These are phyloP conservation scores for Eupithecia vulgata DNA, from an alignment of 2,888 invertebrate species.

Conservation along the genomic window DNA sequence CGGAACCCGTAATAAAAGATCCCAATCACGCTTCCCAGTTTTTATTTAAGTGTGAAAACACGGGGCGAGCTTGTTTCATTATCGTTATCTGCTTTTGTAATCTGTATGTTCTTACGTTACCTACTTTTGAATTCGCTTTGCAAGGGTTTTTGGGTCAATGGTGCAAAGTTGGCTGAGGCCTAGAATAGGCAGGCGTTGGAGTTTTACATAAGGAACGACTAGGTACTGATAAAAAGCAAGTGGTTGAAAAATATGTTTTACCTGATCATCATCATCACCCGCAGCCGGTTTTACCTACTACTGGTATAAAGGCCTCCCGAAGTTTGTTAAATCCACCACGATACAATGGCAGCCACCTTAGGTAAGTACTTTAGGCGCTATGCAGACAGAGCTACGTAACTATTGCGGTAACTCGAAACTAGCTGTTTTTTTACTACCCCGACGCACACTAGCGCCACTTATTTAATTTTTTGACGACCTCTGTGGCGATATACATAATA, in stretches of 20 bases:
- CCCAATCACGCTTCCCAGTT: slow-evolving; percentile 16
- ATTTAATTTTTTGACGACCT: too few species aligned
- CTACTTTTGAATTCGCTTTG: slow-evolving; percentile 31
- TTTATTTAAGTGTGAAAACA: slow-evolving; percentile 29
- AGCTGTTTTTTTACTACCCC: too few species aligned
- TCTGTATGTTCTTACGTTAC: slow-evolving; percentile 46
- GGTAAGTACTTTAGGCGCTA: background rate
- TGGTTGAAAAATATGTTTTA: background rate
- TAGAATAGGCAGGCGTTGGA: background rate
- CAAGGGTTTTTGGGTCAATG: slow-evolving; percentile 28
- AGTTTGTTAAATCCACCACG: background rate
- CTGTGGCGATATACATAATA: too few species aligned
- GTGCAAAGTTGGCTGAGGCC: slow-evolving; percentile 22
- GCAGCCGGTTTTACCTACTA: background rate
- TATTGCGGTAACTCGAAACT: too few species aligned
- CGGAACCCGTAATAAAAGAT: background rate
- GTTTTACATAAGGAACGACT: background rate
- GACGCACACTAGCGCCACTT: too few species aligned
- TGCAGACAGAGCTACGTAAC: too few species aligned
- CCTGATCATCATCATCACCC: background rate
- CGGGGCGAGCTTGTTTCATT: slow-evolving; percentile 48
- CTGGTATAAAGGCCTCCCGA: too few species aligned
- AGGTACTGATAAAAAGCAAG: background rate
- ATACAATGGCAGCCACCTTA: background rate
- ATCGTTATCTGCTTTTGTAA: slow-evolving; percentile 57